Conservation (phyloP, 1,140 invertebrate species). For the Sinella curviseta region DNA sequence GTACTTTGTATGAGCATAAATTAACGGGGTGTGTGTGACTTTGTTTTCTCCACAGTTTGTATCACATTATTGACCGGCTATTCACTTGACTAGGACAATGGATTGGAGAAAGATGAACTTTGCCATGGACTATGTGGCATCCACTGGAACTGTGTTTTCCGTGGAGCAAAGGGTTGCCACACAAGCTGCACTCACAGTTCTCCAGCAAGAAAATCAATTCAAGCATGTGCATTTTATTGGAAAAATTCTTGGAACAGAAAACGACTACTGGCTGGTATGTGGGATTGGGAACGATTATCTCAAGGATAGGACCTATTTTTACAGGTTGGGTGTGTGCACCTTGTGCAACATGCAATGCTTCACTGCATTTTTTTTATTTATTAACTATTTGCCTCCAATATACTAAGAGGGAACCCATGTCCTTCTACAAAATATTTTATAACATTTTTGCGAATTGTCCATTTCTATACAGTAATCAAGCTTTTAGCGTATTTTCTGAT, state of each 20-base stretch:
- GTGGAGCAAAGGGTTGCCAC: constrained; percentile 66
- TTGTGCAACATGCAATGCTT: neutral
- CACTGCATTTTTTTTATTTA: neutral
- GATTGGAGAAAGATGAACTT: constrained; percentile 40
- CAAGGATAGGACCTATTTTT: constrained; percentile 67
- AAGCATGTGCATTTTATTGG: constrained; percentile 73
- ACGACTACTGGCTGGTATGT: constrained; percentile 73
- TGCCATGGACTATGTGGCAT: constrained; percentile 55
- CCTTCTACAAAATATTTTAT: no score
- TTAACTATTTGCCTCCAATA: neutral
- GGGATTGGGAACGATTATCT: constrained; percentile 69
- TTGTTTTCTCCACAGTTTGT: no score
- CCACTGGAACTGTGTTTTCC: constrained; percentile 64
- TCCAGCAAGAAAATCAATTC: constrained; percentile 76
- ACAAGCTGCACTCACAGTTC: constrained; percentile 67
- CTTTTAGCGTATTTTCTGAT: no score
- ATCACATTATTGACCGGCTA: no score
- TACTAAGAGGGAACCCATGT: no score
- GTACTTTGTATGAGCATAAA: no score
- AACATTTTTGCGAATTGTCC: no score
- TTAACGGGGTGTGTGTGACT: no score
- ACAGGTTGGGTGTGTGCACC: constrained; percentile 58
- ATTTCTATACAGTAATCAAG: no score
- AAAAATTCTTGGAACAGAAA: constrained; percentile 65
- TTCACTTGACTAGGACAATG: constrained; percentile 36